Conservation (phyloP, 2,888 invertebrate genomes). For the Apotomis betuletana region DNA sequence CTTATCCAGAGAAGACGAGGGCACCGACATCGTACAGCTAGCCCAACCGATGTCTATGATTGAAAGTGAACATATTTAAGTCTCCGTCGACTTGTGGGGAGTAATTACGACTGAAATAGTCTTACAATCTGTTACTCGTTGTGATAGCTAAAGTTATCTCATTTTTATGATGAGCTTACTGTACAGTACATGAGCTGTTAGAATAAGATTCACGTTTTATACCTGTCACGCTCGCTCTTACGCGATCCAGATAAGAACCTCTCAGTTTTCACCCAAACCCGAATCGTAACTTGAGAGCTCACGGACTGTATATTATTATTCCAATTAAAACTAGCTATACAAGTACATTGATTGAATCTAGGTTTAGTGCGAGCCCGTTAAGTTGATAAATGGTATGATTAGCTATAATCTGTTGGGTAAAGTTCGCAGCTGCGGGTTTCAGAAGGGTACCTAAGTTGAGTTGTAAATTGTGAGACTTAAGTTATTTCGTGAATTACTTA, state of each 20-base stretch:
- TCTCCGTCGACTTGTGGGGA: no score
- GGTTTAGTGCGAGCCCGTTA: constrained; percentile 32
- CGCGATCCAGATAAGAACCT: no score
- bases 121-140: no score
- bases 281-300: no score
- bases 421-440: constrained; percentile 38
- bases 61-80: not conserved
- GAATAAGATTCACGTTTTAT: no score
- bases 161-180: no score
- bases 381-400: constrained; percentile 32
- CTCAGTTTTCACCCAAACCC: no score
- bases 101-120: no score
- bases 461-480: constrained; percentile 17
- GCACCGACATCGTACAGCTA: not conserved
- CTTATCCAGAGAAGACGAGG: constrained; percentile 12
- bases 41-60: not conserved
- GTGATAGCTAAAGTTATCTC: no score
- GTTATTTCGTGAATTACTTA: constrained; percentile 13
- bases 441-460: constrained; percentile 22
- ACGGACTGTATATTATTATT: no score
- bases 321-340: not conserved
- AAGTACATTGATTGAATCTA: constrained; percentile 12
- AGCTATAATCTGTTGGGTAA: constrained; percentile 36
- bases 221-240: no score
- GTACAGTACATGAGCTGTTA: no score